These are phyloP conservation scores for Bucco capensis DNA, from an alignment of 2,113 vertebrate genomes.

Conservation along the genomic window DNA sequence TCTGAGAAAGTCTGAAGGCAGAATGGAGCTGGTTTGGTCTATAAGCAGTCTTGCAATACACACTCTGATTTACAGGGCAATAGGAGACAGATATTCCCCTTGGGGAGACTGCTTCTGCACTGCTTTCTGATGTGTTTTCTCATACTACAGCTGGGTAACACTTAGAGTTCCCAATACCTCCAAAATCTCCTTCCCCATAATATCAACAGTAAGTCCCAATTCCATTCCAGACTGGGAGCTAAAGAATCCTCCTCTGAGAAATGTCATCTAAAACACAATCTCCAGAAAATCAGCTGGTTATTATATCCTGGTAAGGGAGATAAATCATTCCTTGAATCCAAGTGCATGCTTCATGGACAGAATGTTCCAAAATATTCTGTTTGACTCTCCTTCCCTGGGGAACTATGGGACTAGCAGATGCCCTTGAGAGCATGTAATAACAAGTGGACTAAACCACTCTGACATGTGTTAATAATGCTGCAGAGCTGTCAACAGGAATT, in stretches of 20 bases:
- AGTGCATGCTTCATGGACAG: neutral
- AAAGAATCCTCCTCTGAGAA: neutral
- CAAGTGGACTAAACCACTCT: neutral
- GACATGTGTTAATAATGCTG: neutral
- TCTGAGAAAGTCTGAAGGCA: neutral
- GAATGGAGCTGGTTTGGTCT: rapidly evolving
- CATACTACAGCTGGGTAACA: neutral
- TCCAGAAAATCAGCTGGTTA: neutral
- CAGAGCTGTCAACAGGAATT: neutral
- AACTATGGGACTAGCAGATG: neutral
- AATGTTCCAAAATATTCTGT: neutral
- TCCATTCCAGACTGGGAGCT: neutral
- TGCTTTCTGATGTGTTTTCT: neutral
- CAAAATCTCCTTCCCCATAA: neutral
- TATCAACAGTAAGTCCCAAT: neutral
- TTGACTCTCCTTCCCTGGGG: neutral
- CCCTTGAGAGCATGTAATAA: neutral
- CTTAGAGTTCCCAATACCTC: neutral
- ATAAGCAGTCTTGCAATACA: neutral
- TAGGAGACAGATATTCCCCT: neutral
- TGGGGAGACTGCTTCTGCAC: neutral
- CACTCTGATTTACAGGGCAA: neutral
- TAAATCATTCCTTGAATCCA: neutral
- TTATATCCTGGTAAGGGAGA: neutral
- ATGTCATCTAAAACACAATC: neutral